Evolutionary conservation across 1,140 invertebrate species (phyloP).

Genomic region (Macrosteles quadrilineatus): DNA sequence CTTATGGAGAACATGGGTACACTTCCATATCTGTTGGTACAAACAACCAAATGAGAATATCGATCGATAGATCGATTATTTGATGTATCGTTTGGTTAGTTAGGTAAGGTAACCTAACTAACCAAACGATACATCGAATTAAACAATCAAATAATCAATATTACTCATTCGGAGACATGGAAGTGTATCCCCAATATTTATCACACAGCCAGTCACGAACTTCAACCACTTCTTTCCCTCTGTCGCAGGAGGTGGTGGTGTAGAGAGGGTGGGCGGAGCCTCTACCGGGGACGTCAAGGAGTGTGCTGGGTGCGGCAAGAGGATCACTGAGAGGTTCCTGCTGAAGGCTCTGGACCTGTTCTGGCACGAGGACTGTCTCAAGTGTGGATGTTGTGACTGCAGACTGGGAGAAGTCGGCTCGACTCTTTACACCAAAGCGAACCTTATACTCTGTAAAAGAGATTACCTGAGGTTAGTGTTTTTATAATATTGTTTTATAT

Average conservation of each 20-base stretch:
- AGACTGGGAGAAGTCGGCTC: constrained; percentile 95
- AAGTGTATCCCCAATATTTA: too few species aligned
- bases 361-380: constrained; percentile 98
- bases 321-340: constrained; percentile 71
- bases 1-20: too few species aligned
- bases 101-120: too few species aligned
- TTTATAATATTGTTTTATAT: neutral
- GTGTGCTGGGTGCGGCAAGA: constrained; percentile 83
- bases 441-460: constrained; percentile 94
- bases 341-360: constrained; percentile 87
- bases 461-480: constrained; percentile 88
- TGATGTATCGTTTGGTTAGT: too few species aligned
- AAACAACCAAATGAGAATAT: too few species aligned
- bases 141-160: too few species aligned
- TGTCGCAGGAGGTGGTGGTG: constrained; percentile 40
- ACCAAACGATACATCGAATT: too few species aligned
- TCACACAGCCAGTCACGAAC: too few species aligned
- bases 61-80: too few species aligned
- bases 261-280: constrained; percentile 32
- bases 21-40: too few species aligned
- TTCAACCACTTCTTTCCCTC: too few species aligned
- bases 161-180: too few species aligned
- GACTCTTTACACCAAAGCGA: constrained; percentile 93
- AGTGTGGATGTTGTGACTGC: constrained; percentile 97
- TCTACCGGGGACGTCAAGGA: constrained; percentile 58